These are phyloP conservation scores for Cyclopterus lumpus DNA, from an alignment of 2,797 vertebrate species.

Conservation along the genomic window DNA sequence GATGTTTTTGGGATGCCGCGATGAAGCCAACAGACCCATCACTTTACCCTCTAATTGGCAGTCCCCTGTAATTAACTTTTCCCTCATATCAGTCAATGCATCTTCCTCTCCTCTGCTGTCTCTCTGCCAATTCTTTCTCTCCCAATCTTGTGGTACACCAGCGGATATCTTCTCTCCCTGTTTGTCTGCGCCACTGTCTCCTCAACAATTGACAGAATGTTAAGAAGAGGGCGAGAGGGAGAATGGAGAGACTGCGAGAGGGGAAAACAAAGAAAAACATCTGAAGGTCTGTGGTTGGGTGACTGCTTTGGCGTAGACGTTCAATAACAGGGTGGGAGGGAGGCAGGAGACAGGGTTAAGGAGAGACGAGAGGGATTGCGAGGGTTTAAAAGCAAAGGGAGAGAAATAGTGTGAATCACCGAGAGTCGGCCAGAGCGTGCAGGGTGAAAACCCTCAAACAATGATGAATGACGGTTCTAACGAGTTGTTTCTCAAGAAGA, in stretches of 20 bases:
- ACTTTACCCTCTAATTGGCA: conserved; percentile 75
- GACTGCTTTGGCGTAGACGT: conserved; percentile 72
- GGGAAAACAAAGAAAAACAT: conserved; percentile 69
- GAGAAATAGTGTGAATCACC: conserved; percentile 61
- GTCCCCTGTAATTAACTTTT: conserved; percentile 72
- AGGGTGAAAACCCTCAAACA: conserved; percentile 23
- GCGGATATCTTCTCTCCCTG: conserved; percentile 75
- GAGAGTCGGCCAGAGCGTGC: conserved; percentile 36
- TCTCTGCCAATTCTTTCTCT: conserved; percentile 67
- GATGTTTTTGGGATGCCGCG: conserved; percentile 78
- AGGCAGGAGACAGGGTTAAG: conserved; percentile 53
- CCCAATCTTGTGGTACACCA: conserved; percentile 77
- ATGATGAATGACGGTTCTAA: conserved; percentile 65
- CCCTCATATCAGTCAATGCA: conserved; percentile 67
- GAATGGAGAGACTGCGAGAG: conserved; percentile 30
- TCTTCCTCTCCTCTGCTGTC: conserved; percentile 63
- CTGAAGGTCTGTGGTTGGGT: conserved; percentile 69
- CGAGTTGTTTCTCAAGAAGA: conserved; percentile 58
- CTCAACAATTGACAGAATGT: conserved; percentile 71
- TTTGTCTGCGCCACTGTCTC: conserved; percentile 77
- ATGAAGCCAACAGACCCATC: conserved; percentile 75
- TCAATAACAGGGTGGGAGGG: conserved; percentile 69
- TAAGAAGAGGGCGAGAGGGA: conserved; percentile 46
- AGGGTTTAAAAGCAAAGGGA: conserved; percentile 50
- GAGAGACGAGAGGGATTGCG: conserved; percentile 49